A percentile compares a stretch with the other conserved stretches of the same genome.
These are phyloP conservation scores for Drosophila affinis DNA, from an alignment of 2,888 invertebrate species.

Conservation along the genomic window DNA sequence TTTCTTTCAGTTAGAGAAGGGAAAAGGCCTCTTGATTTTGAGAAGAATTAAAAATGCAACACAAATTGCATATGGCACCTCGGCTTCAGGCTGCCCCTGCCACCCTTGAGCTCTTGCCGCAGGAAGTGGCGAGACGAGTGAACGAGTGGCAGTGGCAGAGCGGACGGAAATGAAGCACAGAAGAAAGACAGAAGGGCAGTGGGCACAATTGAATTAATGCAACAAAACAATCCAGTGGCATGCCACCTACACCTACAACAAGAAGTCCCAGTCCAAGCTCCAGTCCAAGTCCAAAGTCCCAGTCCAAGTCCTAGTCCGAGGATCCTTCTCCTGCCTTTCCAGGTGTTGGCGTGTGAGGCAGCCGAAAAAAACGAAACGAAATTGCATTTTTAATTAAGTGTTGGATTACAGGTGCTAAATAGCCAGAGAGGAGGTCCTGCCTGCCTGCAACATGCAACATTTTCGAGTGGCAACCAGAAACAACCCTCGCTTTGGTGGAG, in stretches of 20 bases:
- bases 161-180: constrained; percentile 47
- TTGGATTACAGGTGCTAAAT: constrained; percentile 74
- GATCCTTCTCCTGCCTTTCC: not conserved
- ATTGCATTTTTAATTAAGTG: constrained; percentile 59
- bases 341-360: constrained; percentile 50
- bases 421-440: constrained; percentile 35
- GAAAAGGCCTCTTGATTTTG: not conserved
- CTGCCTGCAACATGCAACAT: constrained; percentile 50
- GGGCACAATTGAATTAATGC: constrained; percentile 74
- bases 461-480: constrained; percentile 10
- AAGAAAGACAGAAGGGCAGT: constrained; percentile 6
- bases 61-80: constrained; percentile 80
- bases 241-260: constrained; percentile 39
- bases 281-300: constrained; percentile 1
- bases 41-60: constrained; percentile 77
- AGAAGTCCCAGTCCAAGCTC: constrained; percentile 28
- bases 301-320: constrained; percentile 22
- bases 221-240: constrained; percentile 54
- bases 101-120: constrained; percentile 2
- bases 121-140: constrained; percentile 59
- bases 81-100: constrained; percentile 26
- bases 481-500: constrained; percentile 7
- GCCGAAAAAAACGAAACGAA: constrained; percentile 33
- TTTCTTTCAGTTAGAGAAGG: not conserved
- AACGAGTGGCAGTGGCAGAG: constrained; percentile 52